These are phyloP conservation scores for Astropecten irregularis DNA, from an alignment of 53 echinoderm and acorn worm genomes.

Conservation along the genomic window DNA sequence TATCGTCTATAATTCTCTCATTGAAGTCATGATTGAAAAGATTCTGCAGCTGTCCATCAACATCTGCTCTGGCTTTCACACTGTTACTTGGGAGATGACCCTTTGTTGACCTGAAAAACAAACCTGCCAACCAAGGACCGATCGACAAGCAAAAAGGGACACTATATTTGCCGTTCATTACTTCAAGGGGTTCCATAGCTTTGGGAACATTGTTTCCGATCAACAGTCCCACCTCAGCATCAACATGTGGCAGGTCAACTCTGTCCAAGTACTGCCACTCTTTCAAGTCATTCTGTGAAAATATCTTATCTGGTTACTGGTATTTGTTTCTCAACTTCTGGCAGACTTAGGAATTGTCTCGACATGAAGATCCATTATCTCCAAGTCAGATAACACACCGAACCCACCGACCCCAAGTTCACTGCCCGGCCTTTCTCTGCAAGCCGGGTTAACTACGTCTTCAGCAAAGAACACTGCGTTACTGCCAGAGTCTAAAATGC, in stretches of 20 bases:
- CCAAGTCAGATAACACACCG: not conserved
- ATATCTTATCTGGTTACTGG: not conserved
- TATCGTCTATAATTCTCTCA: slow-evolving; percentile 49
- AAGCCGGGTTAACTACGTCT: not conserved
- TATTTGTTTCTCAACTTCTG: slow-evolving; percentile 2
- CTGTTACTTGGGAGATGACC: too few relatives aligned
- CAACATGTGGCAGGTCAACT: not conserved
- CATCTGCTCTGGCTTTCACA: too few relatives aligned
- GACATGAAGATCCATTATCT: too few relatives aligned
- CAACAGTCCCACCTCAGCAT: slow-evolving; percentile 8
- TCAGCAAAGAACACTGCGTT: too few relatives aligned
- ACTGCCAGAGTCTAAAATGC: too few relatives aligned
- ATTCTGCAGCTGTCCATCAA: too few relatives aligned
- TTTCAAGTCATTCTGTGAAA: not conserved
- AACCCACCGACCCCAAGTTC: not conserved
- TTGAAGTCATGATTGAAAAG: slow-evolving; percentile 55
- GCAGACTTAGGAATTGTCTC: not conserved
- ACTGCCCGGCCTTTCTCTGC: not conserved
- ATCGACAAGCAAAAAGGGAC: slow-evolving; percentile 35
- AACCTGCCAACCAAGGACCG: slow-evolving; percentile 4
- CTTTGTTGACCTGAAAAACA: too few relatives aligned
- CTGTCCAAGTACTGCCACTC: too few relatives aligned
- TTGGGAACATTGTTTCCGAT: slow-evolving; percentile 5
- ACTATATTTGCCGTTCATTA: slow-evolving; percentile 48
- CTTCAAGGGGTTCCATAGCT: slow-evolving; percentile 19